Base-by-base conservation (phyloP, 2,113 vertebrate genomes). In the Entelurus aequoreus region DNA sequence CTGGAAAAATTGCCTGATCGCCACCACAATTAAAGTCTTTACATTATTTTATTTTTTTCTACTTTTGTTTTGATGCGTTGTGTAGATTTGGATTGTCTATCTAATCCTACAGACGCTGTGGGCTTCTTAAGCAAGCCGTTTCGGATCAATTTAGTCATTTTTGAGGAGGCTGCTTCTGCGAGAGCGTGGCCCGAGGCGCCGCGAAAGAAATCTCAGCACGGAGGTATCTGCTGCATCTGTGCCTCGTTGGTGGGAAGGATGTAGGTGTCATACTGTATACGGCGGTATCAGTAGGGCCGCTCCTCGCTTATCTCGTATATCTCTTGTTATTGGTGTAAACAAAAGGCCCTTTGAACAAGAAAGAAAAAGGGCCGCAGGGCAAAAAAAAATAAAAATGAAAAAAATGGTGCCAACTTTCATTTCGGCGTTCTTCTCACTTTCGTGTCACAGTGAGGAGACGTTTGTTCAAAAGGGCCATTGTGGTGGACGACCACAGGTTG, bases 271-370 rank as follows among this genome's bases (percentile, higher is more conserved):
- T 57, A 42, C 16, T 21, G 38, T 78, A 86, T 64, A 65, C 66
- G 65, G 42, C 63, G 60, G 69, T 82, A 87, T 85, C 79, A 75
- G 64, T 55, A 57, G 51, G 64, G 73, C 69, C 75, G 67, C 59
- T 55, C 70, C 65, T 54, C 62, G 57, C 37, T n/a, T 69, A 84
- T 82, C 78, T 66, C 65, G 74, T 53, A 79, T 77, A 81, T 85
- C 82, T 77, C 47, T 81, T 69, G 82, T 77, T 79, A 79, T 72
- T 15, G 48, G 75, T 74, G 76, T 83, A 79, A 88, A 83, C 77
- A 78, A 81, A 75, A 68, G 57, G 54, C 58, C 58, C 72, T 81
- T 87, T 86, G 79, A 82, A 83, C 75, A 69, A 70, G 55, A 62
- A 53, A 62, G 28, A 68, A 78, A 78, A 72, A 48, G 60, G 14